Conservation (phyloP, 2,888 invertebrate genomes). For the Yponomeuta cagnagella region DNA sequence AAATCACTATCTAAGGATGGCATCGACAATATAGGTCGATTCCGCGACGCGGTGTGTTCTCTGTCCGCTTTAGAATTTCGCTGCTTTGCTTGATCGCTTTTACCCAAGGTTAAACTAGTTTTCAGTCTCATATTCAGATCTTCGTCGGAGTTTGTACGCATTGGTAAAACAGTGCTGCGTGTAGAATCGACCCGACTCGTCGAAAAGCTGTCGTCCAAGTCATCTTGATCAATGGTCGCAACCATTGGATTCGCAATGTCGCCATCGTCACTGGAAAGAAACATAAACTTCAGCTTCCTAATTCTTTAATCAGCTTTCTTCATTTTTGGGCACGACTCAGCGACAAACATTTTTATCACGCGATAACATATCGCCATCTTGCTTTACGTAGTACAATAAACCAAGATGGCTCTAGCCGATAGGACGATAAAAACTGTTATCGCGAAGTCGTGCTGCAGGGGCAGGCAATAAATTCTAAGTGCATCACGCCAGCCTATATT, state of each 20-base stretch:
- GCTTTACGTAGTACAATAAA: too few species aligned
- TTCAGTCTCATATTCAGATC: constrained; percentile 3
- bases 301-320: too few species aligned
- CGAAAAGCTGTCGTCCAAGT: constrained; percentile 61
- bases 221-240: constrained; percentile 85
- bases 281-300: not conserved
- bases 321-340: too few species aligned
- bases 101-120: not conserved
- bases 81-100: not conserved
- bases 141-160: not conserved
- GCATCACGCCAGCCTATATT: too few species aligned
- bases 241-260: constrained; percentile 85
- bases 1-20: constrained; percentile 46
- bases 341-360: too few species aligned
- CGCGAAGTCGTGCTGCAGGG: too few species aligned
- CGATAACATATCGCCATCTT: too few species aligned
- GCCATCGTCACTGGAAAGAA: constrained; percentile 78
- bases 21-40: constrained; percentile 22
- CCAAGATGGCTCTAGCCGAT: too few species aligned
- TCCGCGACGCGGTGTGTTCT: not conserved
- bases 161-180: not conserved
- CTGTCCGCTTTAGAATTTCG: not conserved
- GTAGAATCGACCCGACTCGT: not conserved
- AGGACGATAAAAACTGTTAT: too few species aligned
- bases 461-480: too few species aligned